These are phyloP conservation scores for Lineus longissimus DNA, from an alignment of 1,140 invertebrate genomes.

Conservation along the genomic window DNA sequence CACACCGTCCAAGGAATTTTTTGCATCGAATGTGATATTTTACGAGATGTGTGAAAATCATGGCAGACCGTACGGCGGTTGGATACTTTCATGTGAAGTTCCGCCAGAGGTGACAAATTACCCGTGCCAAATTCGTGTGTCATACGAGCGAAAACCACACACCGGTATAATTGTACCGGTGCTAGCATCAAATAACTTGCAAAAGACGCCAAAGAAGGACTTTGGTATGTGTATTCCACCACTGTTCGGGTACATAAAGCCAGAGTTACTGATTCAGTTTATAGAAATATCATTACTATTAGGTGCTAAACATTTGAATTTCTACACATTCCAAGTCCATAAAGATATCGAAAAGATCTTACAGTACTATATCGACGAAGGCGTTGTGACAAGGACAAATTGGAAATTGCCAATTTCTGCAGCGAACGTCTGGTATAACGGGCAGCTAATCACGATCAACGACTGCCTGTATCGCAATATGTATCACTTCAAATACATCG, in stretches of 20 bases:
- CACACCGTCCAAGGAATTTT: too few relatives aligned
- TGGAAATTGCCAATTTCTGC: conserved; percentile 37
- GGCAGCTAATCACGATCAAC: conserved; percentile 45
- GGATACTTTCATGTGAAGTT: conserved; percentile 38
- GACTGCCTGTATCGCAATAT: conserved; percentile 49
- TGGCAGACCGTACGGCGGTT: conserved; percentile 38
- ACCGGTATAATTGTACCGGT: background rate
- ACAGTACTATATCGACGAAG: conserved; percentile 28
- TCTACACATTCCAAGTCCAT: conserved; percentile 39
- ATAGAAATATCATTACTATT: conserved; percentile 44
- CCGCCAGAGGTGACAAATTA: conserved; percentile 18
- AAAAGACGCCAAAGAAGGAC: conserved; percentile 5
- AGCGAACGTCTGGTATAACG: conserved; percentile 46
- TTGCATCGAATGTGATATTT: too few relatives aligned
- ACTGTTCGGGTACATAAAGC: conserved; percentile 40
- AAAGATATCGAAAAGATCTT: conserved; percentile 30
- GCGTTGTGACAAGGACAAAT: conserved; percentile 19
- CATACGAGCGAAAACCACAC: background rate
- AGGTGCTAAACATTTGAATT: conserved; percentile 37
- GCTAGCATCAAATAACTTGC: background rate
- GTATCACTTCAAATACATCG: conserved; percentile 36
- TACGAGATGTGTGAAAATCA: conserved; percentile 51
- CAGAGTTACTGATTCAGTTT: conserved; percentile 42
- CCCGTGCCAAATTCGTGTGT: background rate
- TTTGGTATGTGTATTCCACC: conserved; percentile 48